A percentile compares a stretch with the other conserved stretches of the same genome.
Evolutionary conservation across 2,797 vertebrate genomes (phyloP).

Genomic region (Ceyx erithaca): DNA sequence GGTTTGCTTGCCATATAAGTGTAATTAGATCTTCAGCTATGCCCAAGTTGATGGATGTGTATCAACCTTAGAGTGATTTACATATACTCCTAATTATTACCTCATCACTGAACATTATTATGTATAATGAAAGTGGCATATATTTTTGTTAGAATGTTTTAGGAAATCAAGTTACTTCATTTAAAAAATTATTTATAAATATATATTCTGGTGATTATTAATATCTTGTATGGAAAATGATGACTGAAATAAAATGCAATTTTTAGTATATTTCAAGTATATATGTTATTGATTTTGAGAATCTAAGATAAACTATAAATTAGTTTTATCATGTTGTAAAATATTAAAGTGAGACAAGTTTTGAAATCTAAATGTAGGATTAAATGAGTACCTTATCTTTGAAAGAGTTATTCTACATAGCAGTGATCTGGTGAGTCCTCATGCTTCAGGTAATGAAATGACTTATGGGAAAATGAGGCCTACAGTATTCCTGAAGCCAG

Average conservation of each 20-base stretch:
- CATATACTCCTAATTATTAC: slow-evolving; percentile 24
- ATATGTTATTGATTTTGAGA: background rate
- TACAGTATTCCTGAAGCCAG: background rate
- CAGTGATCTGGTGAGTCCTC: slow-evolving; percentile 1
- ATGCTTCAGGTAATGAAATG: background rate
- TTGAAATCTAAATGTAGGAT: background rate
- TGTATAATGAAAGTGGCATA: background rate
- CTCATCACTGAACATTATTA: slow-evolving; percentile 1
- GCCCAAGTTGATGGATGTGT: background rate
- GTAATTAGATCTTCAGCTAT: background rate
- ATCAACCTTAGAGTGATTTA: slow-evolving; percentile 18
- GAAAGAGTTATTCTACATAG: background rate
- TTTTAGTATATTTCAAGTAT: background rate
- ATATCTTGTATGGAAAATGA: background rate
- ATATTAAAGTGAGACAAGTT: slow-evolving; percentile 31
- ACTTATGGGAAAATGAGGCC: background rate
- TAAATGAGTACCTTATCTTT: background rate
- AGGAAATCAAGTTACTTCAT: background rate
- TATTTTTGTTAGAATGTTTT: background rate
- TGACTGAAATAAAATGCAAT: background rate
- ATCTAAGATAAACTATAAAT: background rate
- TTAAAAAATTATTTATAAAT: background rate
- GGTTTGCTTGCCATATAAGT: background rate
- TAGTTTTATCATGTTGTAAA: slow-evolving; percentile 23
- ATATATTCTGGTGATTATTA: background rate